Evolutionary conservation across 2,113 vertebrate genomes (phyloP).

Genomic region (Anoplopoma fimbria): DNA sequence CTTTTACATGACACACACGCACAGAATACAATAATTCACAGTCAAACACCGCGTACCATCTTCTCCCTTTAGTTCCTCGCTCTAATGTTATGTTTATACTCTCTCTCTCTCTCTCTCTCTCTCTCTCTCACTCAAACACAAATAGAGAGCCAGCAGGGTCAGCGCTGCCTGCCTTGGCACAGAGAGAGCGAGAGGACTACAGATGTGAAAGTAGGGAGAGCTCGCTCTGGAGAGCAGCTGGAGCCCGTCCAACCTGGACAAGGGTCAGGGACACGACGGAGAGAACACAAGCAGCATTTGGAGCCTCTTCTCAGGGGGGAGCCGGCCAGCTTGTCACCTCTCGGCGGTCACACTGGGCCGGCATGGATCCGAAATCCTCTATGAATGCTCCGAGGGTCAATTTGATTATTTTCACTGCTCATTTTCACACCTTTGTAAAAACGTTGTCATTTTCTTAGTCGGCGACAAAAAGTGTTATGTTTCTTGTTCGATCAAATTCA

Average conservation of each 20-base stretch:
- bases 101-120: background rate
- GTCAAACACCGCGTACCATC: background rate
- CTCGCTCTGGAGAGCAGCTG: slow-evolving; percentile 67
- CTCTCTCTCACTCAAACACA: background rate
- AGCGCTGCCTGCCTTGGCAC: slow-evolving; percentile 37
- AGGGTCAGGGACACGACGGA: slow-evolving; percentile 58
- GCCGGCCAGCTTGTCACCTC: slow-evolving; percentile 1
- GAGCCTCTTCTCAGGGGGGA: slow-evolving; percentile 39
- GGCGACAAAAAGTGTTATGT: too few relatives aligned
- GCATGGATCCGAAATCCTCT: slow-evolving; percentile 8
- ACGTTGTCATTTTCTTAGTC: too few relatives aligned
- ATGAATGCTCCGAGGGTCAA: background rate
- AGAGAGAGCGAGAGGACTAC: slow-evolving; percentile 28
- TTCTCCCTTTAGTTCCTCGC: background rate
- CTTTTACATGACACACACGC: slow-evolving; percentile 32
- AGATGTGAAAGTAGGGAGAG: slow-evolving; percentile 67
- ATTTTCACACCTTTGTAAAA: slow-evolving; percentile 24
- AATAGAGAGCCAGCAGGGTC: slow-evolving; percentile 34
- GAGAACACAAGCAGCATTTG: slow-evolving; percentile 54
- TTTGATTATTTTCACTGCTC: slow-evolving; percentile 8
- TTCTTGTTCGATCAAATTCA: background rate
- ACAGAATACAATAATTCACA: slow-evolving; percentile 23
- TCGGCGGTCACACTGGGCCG: slow-evolving; percentile 15
- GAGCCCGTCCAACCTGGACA: slow-evolving; percentile 67
- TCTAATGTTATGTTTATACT: slow-evolving; percentile 11